phyloP scores from a whole-genome alignment of 2,113 vertebrate genomes.

The Eolophus roseicapilla region DNA sequence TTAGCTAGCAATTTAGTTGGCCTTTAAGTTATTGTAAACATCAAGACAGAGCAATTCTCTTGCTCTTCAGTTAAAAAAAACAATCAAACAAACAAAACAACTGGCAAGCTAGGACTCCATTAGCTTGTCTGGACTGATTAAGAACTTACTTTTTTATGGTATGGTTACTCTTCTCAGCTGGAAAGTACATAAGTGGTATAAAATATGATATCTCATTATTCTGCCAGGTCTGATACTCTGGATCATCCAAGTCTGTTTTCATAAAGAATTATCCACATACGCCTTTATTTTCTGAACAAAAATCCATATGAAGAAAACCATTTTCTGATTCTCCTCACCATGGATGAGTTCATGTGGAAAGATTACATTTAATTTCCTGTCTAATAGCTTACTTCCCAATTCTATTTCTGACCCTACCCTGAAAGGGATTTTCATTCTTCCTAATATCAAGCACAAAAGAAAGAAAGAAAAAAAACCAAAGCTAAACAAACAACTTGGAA shows the following conservation, averaged over 20 bases:
- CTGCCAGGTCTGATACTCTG: neutral
- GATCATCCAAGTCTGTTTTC: neutral
- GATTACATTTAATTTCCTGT: neutral
- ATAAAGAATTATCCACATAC: neutral
- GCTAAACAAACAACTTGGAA: neutral
- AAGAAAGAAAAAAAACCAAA: neutral
- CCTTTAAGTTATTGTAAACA: neutral
- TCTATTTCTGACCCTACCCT: neutral
- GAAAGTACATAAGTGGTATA: neutral
- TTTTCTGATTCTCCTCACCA: neutral
- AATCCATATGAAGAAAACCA: neutral
- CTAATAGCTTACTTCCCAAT: neutral
- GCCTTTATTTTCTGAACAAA: neutral
- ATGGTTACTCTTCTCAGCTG: neutral
- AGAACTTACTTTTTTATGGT: neutral
- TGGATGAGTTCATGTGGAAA: neutral
- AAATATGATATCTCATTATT: neutral
- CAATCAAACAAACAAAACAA: neutral
- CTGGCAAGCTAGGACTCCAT: neutral
- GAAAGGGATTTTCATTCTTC: neutral
- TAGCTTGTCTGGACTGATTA: neutral
- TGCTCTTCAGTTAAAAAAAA: neutral
- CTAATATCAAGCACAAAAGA: neutral
- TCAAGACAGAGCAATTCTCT: neutral
- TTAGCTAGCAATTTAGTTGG: neutral